Evolutionary conservation across 2,797 vertebrate species (phyloP), one percentile per base, ranked within the genome.

Genomic region (Coendou prehensilis): DNA sequence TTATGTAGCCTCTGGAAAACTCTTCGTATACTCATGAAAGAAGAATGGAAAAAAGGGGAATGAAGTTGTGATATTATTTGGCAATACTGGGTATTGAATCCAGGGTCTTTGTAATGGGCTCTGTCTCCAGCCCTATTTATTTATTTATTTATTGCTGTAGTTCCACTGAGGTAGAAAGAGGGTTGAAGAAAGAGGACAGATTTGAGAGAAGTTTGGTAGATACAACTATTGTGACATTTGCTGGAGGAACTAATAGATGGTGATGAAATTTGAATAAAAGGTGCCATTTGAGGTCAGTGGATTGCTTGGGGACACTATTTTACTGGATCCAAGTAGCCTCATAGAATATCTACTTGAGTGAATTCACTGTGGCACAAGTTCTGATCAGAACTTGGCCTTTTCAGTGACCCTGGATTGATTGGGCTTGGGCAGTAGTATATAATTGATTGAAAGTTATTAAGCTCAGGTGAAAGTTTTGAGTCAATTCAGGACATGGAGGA

Each of bases 181-280:
- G 4, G 2, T 73, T 73, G 69, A 92, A 69, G 37, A n/a, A 22
- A 82, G 90, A 87, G 78, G 37, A 54, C 47, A 59, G 63, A 56
- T 90, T 78, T 87, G 45, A 88, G n/a, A 91, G 67, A 78, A 94
- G 80, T 75, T 90, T 90, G 87, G n/a, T 91, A 64, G 28, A n/a
- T 67, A 45, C 47, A 86, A 54, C 50, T 90, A 22, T 93, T 23
- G 59, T 87, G 37, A 47, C 64, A 84, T 83, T 93, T 37, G 63
- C 71, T 80, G 57, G 33, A 89, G 71, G n/a, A 15, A 93, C 71
- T 52, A 61, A 69, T 81, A 92, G 75, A 47, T 89, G 33, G 61
- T 82, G 71, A 71, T 85, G 73, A 23, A 88, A 67, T 95, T 91
- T 80, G 63, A 80, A 76, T 75, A 56, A 86, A 91, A 75, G n/a